These are phyloP conservation scores for Ursus arctos DNA, from an alignment of 2,113 vertebrate species.

Conservation along the genomic window DNA sequence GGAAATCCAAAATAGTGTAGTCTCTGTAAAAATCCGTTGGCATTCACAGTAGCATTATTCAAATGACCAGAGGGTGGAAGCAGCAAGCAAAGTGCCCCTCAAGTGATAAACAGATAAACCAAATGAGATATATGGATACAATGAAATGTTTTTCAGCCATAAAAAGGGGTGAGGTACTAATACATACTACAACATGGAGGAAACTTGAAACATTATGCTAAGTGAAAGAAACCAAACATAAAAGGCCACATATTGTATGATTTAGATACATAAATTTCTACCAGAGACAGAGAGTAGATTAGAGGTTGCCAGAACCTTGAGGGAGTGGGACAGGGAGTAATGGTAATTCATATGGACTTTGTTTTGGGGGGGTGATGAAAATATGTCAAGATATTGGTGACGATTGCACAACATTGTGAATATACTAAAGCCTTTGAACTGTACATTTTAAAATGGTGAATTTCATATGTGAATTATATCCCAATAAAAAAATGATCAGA, in stretches of 20 bases:
- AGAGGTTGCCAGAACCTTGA: background rate
- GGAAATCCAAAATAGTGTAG: background rate
- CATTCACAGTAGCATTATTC: background rate
- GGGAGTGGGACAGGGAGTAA: background rate
- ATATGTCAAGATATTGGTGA: background rate
- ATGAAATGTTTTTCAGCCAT: background rate
- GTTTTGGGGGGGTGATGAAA: background rate
- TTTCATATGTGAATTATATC: background rate
- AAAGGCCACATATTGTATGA: background rate
- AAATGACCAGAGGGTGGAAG: background rate
- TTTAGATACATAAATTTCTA: background rate
- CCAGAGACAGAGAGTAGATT: background rate
- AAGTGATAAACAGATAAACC: background rate
- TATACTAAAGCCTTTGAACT: background rate
- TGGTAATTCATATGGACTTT: background rate
- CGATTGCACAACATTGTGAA: background rate
- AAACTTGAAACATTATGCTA: background rate
- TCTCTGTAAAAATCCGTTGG: background rate
- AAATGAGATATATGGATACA: background rate
- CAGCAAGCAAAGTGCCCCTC: background rate
- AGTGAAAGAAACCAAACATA: background rate
- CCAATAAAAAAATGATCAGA: background rate
- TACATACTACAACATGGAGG: background rate
- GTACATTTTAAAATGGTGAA: background rate
- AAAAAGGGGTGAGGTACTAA: background rate